These are phyloP conservation scores for Ichneumoninae sp. DNA, from an alignment of 2,888 invertebrate genomes.

Conservation along the genomic window DNA sequence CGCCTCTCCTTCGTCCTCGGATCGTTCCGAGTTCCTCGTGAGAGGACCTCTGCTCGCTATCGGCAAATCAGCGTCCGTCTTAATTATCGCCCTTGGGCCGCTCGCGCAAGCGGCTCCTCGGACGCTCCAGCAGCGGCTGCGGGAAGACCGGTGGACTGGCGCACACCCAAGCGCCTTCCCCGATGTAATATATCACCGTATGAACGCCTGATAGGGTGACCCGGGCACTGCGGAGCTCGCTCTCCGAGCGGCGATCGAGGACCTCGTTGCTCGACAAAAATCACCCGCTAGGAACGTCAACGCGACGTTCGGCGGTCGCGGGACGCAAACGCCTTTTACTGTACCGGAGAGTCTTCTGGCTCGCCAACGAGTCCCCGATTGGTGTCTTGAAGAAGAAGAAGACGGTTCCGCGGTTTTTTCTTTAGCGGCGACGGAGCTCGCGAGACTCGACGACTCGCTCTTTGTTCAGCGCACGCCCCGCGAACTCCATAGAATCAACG, in stretches of 20 bases:
- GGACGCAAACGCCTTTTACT: background rate
- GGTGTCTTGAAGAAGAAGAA: background rate
- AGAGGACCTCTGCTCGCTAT: slow-evolving; percentile 72
- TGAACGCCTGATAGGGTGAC: slow-evolving; percentile 43
- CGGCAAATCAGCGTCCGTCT: slow-evolving; percentile 83
- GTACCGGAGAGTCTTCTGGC: background rate
- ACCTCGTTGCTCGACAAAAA: background rate
- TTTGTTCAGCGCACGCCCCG: slow-evolving; percentile 40
- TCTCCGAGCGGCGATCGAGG: background rate
- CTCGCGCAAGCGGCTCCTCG: slow-evolving; percentile 46
- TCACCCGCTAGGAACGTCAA: background rate
- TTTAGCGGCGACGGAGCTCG: background rate
- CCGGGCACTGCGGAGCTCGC: background rate
- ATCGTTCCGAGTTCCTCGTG: slow-evolving; percentile 57
- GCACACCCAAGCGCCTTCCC: slow-evolving; percentile 48
- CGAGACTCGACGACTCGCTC: slow-evolving; percentile 26
- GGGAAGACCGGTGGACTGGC: slow-evolving; percentile 40
- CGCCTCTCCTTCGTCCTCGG: slow-evolving; percentile 16
- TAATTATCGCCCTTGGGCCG: slow-evolving; percentile 82
- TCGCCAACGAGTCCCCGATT: background rate
- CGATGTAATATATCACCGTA: slow-evolving; percentile 51
- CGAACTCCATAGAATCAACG: slow-evolving; percentile 48
- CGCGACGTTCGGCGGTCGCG: background rate
- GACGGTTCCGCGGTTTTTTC: slow-evolving; percentile 13
- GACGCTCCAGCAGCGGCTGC: slow-evolving; percentile 40